Conservation (phyloP, 2,888 invertebrate genomes). For the Chaetogeoica ovagalla region DNA sequence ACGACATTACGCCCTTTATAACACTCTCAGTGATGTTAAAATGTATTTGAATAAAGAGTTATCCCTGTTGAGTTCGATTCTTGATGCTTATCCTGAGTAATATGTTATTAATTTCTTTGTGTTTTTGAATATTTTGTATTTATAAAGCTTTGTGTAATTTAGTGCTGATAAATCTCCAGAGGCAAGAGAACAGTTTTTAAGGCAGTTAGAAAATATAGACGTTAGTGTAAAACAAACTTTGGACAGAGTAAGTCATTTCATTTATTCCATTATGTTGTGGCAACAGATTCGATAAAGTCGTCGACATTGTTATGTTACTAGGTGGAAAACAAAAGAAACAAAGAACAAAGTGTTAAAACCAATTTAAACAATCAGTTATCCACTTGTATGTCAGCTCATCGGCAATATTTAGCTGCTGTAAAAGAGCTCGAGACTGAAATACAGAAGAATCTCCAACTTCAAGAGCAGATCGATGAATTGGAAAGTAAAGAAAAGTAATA, state of each 20-base stretch:
- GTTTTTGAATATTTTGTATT: background rate
- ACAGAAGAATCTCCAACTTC: conserved; percentile 62
- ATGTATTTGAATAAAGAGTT: conserved; percentile 90
- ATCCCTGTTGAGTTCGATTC: conserved; percentile 81
- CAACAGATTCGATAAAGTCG: background rate
- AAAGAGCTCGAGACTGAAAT: conserved; percentile 77
- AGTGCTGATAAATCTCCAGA: conserved; percentile 42
- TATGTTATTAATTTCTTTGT: conserved; percentile 60
- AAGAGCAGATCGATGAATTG: conserved; percentile 38
- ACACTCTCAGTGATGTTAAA: conserved; percentile 92
- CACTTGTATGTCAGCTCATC: conserved; percentile 67
- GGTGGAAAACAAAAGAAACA: conserved; percentile 57
- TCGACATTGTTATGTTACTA: background rate
- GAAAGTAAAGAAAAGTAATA: background rate
- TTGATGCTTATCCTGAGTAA: conserved; percentile 83
- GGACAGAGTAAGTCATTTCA: conserved; percentile 66
- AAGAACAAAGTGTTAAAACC: conserved; percentile 68
- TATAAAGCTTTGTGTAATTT: background rate
- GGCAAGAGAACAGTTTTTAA: conserved; percentile 82
- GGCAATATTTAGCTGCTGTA: conserved; percentile 76
- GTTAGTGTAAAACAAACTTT: conserved; percentile 87
- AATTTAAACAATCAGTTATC: conserved; percentile 68
- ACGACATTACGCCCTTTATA: conserved; percentile 94
- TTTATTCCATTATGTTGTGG: background rate
- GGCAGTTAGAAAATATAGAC: conserved; percentile 87